Percentiles rank a stretch among this genome's conserved stretches.
Conservation (phyloP, 64 coral and sea anemone species). For the Orbicella faveolata region DNA sequence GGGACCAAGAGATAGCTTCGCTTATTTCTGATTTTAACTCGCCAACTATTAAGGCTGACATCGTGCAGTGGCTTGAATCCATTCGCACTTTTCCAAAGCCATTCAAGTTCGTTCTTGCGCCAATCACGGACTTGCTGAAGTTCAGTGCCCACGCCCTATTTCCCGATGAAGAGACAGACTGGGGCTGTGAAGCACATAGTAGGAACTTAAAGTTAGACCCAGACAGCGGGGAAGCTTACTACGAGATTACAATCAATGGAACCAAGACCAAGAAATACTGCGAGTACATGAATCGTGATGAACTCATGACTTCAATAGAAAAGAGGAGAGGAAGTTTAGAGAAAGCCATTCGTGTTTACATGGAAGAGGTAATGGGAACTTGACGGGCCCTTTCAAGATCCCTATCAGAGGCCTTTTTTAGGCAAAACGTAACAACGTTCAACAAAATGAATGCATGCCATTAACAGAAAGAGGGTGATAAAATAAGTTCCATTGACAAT, state of each 20-base stretch:
- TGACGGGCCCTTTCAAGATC: too few species aligned
- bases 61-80: background rate
- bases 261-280: background rate
- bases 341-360: background rate
- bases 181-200: too few species aligned
- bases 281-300: background rate
- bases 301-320: background rate
- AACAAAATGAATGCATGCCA: too few species aligned
- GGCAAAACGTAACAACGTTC: too few species aligned
- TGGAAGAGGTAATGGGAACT: background rate
- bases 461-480: too few species aligned
- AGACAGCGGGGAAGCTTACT: background rate
- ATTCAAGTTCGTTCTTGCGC: background rate
- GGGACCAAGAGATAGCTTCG: too few species aligned
- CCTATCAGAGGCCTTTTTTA: too few species aligned
- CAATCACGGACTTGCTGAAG: too few species aligned
- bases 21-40: too few species aligned
- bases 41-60: background rate
- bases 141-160: too few species aligned
- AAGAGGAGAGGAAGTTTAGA: background rate
- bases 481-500: too few species aligned
- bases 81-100: background rate
- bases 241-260: background rate
- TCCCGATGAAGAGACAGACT: too few species aligned
- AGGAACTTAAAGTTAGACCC: background rate